Percentiles rank a stretch among this genome's conserved stretches.
These are phyloP conservation scores for Julus scanicus DNA, from an alignment of 2,888 invertebrate genomes.

Conservation along the genomic window DNA sequence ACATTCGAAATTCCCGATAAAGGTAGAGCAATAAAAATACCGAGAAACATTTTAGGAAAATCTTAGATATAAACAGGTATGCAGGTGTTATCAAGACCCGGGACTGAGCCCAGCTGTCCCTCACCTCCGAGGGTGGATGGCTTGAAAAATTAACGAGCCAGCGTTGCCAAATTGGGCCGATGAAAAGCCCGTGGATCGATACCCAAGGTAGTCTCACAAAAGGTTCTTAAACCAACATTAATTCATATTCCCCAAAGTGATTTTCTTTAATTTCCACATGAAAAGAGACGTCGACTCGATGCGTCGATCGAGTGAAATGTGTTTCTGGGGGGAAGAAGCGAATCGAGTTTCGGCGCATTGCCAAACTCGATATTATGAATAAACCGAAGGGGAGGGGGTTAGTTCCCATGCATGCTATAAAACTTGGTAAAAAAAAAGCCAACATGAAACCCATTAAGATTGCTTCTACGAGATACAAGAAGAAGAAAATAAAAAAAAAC, in stretches of 20 bases:
- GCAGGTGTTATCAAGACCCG: too few species aligned
- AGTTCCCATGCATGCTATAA: conserved; percentile 19
- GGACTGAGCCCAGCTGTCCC: too few species aligned
- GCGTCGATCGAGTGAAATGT: neutral
- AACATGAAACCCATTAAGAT: conserved; percentile 19
- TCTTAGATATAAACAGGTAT: neutral
- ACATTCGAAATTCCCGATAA: too few species aligned
- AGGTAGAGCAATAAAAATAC: too few species aligned
- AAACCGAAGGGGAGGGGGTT: neutral
- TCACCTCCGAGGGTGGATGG: neutral
- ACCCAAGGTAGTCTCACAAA: conserved; percentile 3
- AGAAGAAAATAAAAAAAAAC: neutral
- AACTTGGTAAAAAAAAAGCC: conserved; percentile 14
- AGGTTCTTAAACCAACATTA: conserved; percentile 11
- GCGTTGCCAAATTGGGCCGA: conserved; percentile 10
- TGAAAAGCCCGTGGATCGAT: neutral
- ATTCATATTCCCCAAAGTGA: conserved; percentile 19
- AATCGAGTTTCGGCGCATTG: neutral
- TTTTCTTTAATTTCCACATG: conserved; percentile 19
- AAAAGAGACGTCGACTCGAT: conserved; percentile 6
- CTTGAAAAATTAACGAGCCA: neutral
- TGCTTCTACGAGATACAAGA: conserved; percentile 17
- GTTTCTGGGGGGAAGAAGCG: neutral
- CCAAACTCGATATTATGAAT: conserved; percentile 9
- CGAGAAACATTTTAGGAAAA: too few species aligned